phyloP scores from a whole-genome alignment of 92 coral and sea anemone species.

The Porites lobata region DNA sequence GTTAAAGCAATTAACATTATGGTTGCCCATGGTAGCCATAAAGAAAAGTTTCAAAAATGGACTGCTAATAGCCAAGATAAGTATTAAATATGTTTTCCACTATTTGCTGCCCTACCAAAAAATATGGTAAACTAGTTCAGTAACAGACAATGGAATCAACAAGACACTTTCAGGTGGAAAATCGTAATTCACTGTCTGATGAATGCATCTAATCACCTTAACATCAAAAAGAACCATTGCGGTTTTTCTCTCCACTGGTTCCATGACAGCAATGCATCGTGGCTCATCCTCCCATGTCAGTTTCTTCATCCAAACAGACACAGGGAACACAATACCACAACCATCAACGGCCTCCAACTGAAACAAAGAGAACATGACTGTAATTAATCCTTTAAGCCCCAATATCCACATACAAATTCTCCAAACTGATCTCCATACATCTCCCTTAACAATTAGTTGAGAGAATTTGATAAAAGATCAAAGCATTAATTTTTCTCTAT shows the following conservation, averaged over 20 bases:
- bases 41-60: too few species aligned
- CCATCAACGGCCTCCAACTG: conserved; percentile 95
- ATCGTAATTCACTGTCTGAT: too few species aligned
- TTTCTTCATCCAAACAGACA: conserved; percentile 98
- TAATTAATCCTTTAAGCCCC: too few species aligned
- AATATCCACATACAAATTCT: too few species aligned
- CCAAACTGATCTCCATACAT: too few species aligned
- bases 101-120: conserved; percentile 80
- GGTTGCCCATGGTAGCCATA: conserved; percentile 86
- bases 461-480: too few species aligned
- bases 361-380: background rate
- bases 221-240: conserved; percentile 85
- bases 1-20: too few species aligned
- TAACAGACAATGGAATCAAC: too few species aligned
- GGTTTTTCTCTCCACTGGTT: conserved; percentile 94
- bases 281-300: conserved; percentile 95
- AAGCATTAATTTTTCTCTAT: too few species aligned
- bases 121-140: background rate
- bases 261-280: conserved; percentile 94
- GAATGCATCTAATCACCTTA: conserved; percentile 57
- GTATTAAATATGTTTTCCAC: too few species aligned
- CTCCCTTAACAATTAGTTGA: too few species aligned
- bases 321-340: conserved; percentile 93
- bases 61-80: too few species aligned
- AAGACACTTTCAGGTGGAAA: background rate